Conservation (phyloP, 2,113 vertebrate genomes). For the Cygnus atratus region DNA sequence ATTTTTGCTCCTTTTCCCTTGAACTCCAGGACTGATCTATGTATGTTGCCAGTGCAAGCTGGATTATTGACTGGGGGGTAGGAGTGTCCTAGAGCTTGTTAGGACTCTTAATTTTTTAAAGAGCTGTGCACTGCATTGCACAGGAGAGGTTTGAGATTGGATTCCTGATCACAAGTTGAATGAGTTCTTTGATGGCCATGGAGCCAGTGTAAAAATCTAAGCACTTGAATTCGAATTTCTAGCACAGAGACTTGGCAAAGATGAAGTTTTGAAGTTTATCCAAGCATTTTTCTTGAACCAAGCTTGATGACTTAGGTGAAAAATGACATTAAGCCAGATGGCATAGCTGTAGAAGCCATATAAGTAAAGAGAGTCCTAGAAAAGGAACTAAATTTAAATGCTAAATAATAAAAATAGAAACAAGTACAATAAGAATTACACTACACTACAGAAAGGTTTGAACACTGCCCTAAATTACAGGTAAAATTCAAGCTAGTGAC, state of each 20-base stretch:
- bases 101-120: not conserved
- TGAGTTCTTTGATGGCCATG: not conserved
- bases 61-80: not conserved
- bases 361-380: not conserved
- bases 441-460: not conserved
- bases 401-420: not conserved
- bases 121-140: not conserved
- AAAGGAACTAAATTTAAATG: conserved; percentile 25
- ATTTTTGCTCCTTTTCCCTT: not conserved
- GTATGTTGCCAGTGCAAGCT: not conserved
- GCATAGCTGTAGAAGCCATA: not conserved
- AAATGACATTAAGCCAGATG: conserved; percentile 42
- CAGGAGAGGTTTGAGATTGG: not conserved
- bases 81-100: not conserved
- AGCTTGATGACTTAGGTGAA: conserved; percentile 35
- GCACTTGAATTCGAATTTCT: not conserved
- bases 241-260: not conserved
- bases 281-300: conserved; percentile 9
- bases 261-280: conserved; percentile 16
- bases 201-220: not conserved
- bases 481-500: not conserved
- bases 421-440: not conserved
- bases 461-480: not conserved
- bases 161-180: not conserved
- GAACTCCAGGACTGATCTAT: not conserved